These are phyloP conservation scores for Phymatocera aterrima DNA, from an alignment of 2,888 invertebrate genomes.

Conservation along the genomic window DNA sequence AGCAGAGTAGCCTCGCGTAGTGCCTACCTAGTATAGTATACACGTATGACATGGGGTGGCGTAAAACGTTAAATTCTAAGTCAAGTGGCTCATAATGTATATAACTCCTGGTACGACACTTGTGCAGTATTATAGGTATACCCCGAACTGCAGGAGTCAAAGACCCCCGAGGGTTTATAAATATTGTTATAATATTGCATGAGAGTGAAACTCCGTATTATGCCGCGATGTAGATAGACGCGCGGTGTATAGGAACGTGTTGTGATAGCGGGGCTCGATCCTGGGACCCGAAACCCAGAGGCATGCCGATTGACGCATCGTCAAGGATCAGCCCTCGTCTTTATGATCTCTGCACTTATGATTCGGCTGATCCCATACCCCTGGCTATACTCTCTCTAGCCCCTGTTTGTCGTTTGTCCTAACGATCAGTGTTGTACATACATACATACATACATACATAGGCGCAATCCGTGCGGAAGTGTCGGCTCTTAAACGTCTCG, in stretches of 20 bases:
- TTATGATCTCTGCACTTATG: constrained; percentile 60
- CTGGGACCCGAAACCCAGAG: constrained; percentile 47
- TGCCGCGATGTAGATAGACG: not conserved
- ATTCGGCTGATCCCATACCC: constrained; percentile 50
- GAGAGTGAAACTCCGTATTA: too few relatives aligned
- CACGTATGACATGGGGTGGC: constrained; percentile 1
- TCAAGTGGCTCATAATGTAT: constrained; percentile 3
- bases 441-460: too few relatives aligned
- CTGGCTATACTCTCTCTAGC: constrained; percentile 56
- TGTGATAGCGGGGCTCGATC: constrained; percentile 24
- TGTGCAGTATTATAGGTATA: not conserved
- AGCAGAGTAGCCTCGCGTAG: not conserved
- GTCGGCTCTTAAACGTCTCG: too few relatives aligned
- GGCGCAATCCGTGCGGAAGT: too few relatives aligned
- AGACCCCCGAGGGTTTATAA: constrained; percentile 61
- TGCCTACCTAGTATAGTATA: not conserved
- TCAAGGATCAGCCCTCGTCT: constrained; percentile 67
- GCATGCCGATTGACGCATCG: constrained; percentile 68
- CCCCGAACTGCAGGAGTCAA: constrained; percentile 47
- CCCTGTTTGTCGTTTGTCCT: constrained; percentile 60
- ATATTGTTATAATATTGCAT: constrained; percentile 60
- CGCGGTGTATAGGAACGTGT: too few relatives aligned
- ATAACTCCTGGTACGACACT: not conserved
- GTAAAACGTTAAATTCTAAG: not conserved
- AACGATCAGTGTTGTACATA: constrained; percentile 59